A percentile compares a stretch with the other conserved stretches of the same genome.
These are phyloP conservation scores for Yponomeuta sedellus DNA, from an alignment of 2,888 invertebrate species.

Conservation along the genomic window DNA sequence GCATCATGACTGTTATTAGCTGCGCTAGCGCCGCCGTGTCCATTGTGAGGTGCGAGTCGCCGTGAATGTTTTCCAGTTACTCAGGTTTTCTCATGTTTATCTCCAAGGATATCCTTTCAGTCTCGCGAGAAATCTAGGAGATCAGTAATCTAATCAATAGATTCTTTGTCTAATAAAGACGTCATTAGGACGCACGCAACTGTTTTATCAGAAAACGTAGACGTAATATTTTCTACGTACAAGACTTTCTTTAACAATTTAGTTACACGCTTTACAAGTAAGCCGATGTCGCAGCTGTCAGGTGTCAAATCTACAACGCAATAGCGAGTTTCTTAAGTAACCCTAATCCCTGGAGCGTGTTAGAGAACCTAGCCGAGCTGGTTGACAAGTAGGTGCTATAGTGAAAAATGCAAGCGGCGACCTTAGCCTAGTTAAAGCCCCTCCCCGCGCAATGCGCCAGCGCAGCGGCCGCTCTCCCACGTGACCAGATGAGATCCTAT, in stretches of 20 bases:
- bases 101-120: not conserved
- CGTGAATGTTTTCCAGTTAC: not conserved
- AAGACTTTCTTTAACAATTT: not conserved
- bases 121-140: not conserved
- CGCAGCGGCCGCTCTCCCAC: constrained; percentile 25
- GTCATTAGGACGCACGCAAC: not conserved
- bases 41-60: not conserved
- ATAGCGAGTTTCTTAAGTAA: constrained; percentile 6
- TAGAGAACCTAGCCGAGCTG: constrained; percentile 1
- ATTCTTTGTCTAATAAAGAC: not conserved
- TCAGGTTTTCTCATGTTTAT: not conserved
- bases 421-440: constrained; percentile 59
- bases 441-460: constrained; percentile 20
- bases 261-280: not conserved
- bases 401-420: constrained; percentile 59
- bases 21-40: not conserved
- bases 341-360: constrained; percentile 17
- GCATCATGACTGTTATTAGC: not conserved
- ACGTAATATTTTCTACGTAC: not conserved
- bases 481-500: not conserved
- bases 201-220: not conserved
- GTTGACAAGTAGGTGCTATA: constrained; percentile 17
- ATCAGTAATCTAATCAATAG: not conserved
- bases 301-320: constrained; percentile 7
- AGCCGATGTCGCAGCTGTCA: not conserved